phyloP scores from a whole-genome alignment of 53 echinoderm and acorn worm species.

The Holothuria scabra region DNA sequence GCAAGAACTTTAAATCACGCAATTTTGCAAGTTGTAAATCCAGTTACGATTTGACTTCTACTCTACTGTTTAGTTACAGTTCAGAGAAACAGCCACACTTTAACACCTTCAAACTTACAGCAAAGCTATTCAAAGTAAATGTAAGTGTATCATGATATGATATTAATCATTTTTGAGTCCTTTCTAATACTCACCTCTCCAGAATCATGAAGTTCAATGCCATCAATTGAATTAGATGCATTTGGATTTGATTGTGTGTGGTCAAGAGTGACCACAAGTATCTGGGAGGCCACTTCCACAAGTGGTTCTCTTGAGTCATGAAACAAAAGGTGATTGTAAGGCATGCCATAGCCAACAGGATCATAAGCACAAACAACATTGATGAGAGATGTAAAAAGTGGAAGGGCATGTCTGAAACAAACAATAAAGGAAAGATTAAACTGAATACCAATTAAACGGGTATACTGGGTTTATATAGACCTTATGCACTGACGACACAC shows the following conservation, averaged over 20 bases:
- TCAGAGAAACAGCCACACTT: too few species aligned
- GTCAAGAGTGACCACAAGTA: conserved; percentile 96
- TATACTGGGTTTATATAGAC: too few species aligned
- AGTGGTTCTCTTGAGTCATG: conserved; percentile 90
- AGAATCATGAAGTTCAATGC: conserved; percentile 55
- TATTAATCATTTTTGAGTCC: too few species aligned
- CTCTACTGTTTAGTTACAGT: too few species aligned
- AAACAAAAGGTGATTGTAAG: conserved; percentile 95
- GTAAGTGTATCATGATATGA: not conserved
- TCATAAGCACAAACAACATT: conserved; percentile 95
- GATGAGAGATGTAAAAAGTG: conserved; percentile 92
- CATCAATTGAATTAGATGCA: conserved; percentile 70
- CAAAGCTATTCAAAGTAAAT: too few species aligned
- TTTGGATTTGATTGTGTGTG: conserved; percentile 72
- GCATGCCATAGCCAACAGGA: conserved; percentile 92
- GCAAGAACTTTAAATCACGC: too few species aligned
- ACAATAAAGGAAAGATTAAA: not conserved
- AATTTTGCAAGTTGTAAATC: too few species aligned
- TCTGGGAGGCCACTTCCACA: conserved; percentile 97
- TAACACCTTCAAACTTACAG: too few species aligned
- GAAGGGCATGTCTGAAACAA: conserved; percentile 87
- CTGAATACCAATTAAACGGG: too few species aligned
- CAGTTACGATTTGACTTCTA: too few species aligned
- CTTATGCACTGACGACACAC: too few species aligned
- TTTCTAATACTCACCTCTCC: not conserved